Base-by-base conservation (phyloP, 2,888 invertebrate species). In the Lumbricus terrestris region DNA sequence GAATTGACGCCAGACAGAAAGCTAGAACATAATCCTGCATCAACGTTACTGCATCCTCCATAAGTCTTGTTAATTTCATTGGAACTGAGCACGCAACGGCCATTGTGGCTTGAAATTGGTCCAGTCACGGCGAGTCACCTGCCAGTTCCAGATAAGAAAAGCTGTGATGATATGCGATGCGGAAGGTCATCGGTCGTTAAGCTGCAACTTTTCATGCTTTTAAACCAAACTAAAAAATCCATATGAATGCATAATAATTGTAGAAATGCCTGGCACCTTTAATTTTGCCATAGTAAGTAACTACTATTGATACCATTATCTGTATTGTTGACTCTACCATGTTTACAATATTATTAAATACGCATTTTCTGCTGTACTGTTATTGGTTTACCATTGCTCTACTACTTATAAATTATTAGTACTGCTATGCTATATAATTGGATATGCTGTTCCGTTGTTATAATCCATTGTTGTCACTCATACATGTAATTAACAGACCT, bases 401-500 rank as follows among this genome's bases (percentile, higher is more conserved):
- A 40, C 6, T 40, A 15, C 40, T 40, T 6, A 40, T 40, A 40
- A 40, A 40, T 40, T 40, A 40, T 40, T 40, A 40, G 6, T 40
- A 40, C 15, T 40, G 40, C 40, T 40, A 40, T 40, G 6, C 6
- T 40, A 40, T n/a, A n/a, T n/a, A n/a, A n/a, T n/a, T n/a, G n/a
- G n/a, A n/a, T n/a, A n/a, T n/a, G n/a, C n/a, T n/a, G n/a, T 3
- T 54, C 40, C 15, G 40, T 40, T 40, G 40, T 40, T 40, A 15
- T 40, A 40, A 40, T 29, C 8, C 16, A 69, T 69, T 69, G 69
- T n/a, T 69, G 69, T n/a, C 11, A 69, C n/a, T 69, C 29, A 69
- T 11, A 23, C n/a, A n/a, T n/a, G 23, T 23, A 29, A 54, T 16
- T n/a, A 85, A 85, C 35, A 23, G 34, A 92, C 92, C 91, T 91